These are phyloP conservation scores for Abrostola triplasia DNA, from an alignment of 2,888 invertebrate species.

Conservation along the genomic window DNA sequence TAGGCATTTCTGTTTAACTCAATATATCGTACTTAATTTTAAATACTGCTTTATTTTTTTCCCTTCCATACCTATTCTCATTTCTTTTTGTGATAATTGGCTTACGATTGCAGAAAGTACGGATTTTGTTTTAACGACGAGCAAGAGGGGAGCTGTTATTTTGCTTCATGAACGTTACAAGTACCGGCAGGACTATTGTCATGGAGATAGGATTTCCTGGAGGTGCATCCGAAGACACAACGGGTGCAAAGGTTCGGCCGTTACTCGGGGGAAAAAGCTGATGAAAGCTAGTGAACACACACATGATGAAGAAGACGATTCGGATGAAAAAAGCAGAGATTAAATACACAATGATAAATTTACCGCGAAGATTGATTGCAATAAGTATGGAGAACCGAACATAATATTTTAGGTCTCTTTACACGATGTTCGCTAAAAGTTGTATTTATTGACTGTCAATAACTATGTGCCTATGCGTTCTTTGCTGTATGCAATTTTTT, in stretches of 20 bases:
- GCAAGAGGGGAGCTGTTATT: slow-evolving; percentile 50
- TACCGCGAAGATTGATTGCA: too few species aligned
- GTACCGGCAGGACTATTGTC: slow-evolving; percentile 51
- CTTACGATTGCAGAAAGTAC: slow-evolving; percentile 35
- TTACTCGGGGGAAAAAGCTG: slow-evolving; percentile 41
- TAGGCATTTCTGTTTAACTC: slow-evolving; percentile 41
- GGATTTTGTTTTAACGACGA: slow-evolving; percentile 43
- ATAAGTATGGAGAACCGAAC: too few species aligned
- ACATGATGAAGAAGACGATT: slow-evolving; percentile 41
- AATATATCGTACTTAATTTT: slow-evolving; percentile 46
- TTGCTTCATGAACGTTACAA: slow-evolving; percentile 46
- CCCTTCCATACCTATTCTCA: background rate
- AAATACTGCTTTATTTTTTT: slow-evolving; percentile 11
- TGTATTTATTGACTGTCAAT: too few species aligned
- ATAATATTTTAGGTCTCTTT: background rate
- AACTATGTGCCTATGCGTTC: too few species aligned
- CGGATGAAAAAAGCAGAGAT: slow-evolving; percentile 15
- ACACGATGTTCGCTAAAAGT: background rate
- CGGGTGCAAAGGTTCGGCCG: slow-evolving; percentile 55
- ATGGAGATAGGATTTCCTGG: slow-evolving; percentile 51
- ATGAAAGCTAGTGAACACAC: slow-evolving; percentile 39
- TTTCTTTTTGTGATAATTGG: slow-evolving; percentile 19
- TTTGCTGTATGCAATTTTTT: too few species aligned
- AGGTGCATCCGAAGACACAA: slow-evolving; percentile 53
- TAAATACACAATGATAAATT: too few species aligned